phyloP scores from a whole-genome alignment of 2,888 invertebrate genomes.

The Eretmocerus hayati region DNA sequence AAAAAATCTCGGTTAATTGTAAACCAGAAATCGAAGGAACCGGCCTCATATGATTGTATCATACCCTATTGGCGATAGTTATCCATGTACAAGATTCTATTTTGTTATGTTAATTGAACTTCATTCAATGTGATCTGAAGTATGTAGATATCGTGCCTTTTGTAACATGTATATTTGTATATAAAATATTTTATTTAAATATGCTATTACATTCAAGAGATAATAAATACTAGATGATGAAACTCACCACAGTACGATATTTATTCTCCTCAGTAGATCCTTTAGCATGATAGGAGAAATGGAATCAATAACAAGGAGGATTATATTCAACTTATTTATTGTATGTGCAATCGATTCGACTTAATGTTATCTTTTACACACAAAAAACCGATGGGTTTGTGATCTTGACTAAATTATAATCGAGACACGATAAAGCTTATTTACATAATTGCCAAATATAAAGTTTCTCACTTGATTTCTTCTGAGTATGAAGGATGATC shows the following conservation, averaged over 20 bases:
- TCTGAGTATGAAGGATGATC: too few relatives aligned
- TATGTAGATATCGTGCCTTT: constrained; percentile 46
- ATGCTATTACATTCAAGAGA: constrained; percentile 37
- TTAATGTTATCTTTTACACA: constrained; percentile 14
- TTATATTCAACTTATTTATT: constrained; percentile 20
- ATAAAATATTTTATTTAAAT: constrained; percentile 43
- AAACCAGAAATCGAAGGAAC: too few relatives aligned
- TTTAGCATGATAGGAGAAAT: too few relatives aligned
- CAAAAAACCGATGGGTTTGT: constrained; percentile 2
- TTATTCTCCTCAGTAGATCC: background rate
- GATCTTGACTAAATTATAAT: constrained; percentile 14
- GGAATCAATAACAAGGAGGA: too few relatives aligned
- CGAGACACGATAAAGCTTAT: constrained; percentile 19
- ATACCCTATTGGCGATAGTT: constrained; percentile 19
- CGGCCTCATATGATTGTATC: constrained; percentile 12
- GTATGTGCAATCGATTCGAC: constrained; percentile 12
- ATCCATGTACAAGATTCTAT: constrained; percentile 30
- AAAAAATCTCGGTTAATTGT: constrained; percentile 5
- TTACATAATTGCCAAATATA: constrained; percentile 18
- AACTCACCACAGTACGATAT: constrained; percentile 7
- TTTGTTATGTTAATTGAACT: constrained; percentile 36
- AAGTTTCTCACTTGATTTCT: too few relatives aligned
- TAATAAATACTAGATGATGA: constrained; percentile 41
- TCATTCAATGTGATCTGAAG: constrained; percentile 41
- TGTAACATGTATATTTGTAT: constrained; percentile 46